These are phyloP conservation scores for Glyptemys insculpta DNA, from an alignment of 2,797 vertebrate species.

Conservation along the genomic window DNA sequence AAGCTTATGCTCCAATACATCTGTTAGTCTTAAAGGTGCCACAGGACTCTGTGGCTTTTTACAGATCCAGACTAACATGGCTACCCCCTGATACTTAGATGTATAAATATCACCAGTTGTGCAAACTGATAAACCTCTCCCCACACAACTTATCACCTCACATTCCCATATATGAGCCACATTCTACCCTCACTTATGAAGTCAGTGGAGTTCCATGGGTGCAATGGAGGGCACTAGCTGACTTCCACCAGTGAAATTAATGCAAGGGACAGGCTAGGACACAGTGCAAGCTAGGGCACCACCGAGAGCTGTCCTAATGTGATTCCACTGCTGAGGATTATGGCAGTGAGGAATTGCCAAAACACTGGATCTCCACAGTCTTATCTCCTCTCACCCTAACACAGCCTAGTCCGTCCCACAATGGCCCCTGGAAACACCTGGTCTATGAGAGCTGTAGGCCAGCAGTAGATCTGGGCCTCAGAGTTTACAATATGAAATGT, in stretches of 20 bases:
- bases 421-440: not conserved
- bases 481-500: not conserved
- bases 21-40: no score
- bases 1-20: no score
- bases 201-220: not conserved
- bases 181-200: not conserved
- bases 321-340: not conserved
- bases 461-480: not conserved
- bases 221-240: not conserved
- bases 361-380: not conserved
- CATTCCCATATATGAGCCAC: not conserved
- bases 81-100: not conserved
- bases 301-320: not conserved
- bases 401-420: not conserved
- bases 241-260: not conserved
- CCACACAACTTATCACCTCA: not conserved
- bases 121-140: not conserved
- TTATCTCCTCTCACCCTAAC: not conserved
- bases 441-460: fast-evolving
- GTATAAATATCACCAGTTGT: not conserved
- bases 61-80: no score
- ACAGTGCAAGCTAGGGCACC: not conserved
- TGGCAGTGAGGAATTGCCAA: not conserved
- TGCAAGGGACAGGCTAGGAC: not conserved
- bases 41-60: no score